These are phyloP conservation scores for Bradypodion pumilum DNA, from an alignment of 2,797 vertebrate genomes.

Conservation along the genomic window DNA sequence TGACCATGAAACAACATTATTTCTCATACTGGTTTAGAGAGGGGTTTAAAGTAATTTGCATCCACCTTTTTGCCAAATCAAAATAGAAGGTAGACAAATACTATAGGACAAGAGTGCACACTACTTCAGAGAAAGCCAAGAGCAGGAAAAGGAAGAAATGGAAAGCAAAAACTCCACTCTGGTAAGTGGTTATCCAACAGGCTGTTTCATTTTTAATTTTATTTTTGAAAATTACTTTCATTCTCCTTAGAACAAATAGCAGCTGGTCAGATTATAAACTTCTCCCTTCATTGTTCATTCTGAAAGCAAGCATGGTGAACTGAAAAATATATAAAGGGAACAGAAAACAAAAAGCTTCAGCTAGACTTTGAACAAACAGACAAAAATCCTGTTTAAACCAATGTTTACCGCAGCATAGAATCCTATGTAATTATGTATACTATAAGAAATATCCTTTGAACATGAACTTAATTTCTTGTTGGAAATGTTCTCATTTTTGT, in stretches of 20 bases:
- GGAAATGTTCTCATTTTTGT: background rate
- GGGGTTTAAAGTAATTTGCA: background rate
- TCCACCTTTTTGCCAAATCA: background rate
- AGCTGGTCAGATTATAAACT: constrained; percentile 9
- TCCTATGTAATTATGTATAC: background rate
- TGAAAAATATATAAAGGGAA: background rate
- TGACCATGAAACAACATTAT: background rate
- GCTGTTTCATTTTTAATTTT: constrained; percentile 17
- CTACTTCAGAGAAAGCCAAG: background rate
- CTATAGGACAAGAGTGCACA: background rate
- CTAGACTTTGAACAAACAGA: background rate
- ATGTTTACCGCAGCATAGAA: background rate
- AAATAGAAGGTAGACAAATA: background rate
- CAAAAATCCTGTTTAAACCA: background rate
- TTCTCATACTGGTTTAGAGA: background rate
- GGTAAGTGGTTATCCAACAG: constrained; percentile 20
- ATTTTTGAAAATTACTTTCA: background rate
- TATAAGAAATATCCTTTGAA: constrained; percentile 16
- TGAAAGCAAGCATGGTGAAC: background rate
- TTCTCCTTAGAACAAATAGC: constrained; percentile 28
- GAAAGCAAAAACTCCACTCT: background rate
- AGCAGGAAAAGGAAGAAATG: background rate
- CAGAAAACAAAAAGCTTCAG: background rate
- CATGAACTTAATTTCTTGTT: constrained; percentile 24
- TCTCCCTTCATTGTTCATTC: background rate